Evolutionary conservation across 2,888 invertebrate species (phyloP).

Genomic region (Homarus gammarus): DNA sequence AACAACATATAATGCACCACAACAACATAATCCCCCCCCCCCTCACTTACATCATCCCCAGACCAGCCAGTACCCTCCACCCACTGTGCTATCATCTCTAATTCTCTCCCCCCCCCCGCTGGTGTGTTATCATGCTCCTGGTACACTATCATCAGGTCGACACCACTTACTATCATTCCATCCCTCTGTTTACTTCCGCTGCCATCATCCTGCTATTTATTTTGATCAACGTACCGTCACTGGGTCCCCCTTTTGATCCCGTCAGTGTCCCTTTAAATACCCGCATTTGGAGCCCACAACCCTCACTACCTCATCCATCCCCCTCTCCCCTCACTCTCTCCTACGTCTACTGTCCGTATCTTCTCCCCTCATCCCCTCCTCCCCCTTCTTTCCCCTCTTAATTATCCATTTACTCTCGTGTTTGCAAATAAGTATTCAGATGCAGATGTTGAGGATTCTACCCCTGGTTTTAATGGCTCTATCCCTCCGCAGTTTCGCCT

Average conservation of each 20-base stretch:
- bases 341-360: too few species aligned
- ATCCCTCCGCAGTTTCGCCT: too few species aligned
- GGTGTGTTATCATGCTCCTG: too few species aligned
- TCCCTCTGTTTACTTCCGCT: neutral
- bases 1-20: too few species aligned
- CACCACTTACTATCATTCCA: too few species aligned
- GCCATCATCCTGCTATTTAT: neutral
- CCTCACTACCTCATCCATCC: neutral
- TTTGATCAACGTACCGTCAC: neutral
- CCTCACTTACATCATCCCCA: too few species aligned
- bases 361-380: neutral
- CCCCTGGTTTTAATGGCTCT: neutral
- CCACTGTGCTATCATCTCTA: neutral
- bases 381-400: neutral
- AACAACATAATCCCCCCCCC: too few species aligned
- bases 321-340: neutral
- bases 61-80: neutral
- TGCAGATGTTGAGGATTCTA: neutral
- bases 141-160: too few species aligned
- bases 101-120: too few species aligned
- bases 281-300: neutral
- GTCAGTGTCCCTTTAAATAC: neutral
- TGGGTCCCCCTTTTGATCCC: neutral
- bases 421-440: neutral
- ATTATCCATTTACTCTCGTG: neutral